Conservation (phyloP, 2,888 invertebrate species). For the Himalopsyche tibetana region DNA sequence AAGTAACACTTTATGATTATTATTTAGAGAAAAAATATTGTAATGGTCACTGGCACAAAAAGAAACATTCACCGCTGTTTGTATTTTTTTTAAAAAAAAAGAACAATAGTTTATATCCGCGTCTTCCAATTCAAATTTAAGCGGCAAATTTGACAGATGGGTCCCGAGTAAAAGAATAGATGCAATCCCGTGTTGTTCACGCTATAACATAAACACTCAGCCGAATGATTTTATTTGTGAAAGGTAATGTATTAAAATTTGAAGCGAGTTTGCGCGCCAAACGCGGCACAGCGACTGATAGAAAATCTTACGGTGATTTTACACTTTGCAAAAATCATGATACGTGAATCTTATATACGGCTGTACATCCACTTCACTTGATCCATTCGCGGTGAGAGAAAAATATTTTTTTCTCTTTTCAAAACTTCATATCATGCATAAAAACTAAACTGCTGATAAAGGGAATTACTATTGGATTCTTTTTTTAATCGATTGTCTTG, state of each 20-base stretch:
- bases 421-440: too few species aligned
- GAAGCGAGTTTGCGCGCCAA: slow-evolving; percentile 33
- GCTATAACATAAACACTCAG: neutral
- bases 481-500: too few species aligned
- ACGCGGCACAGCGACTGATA: slow-evolving; percentile 35
- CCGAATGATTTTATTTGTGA: neutral
- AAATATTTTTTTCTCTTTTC: too few species aligned
- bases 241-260: neutral
- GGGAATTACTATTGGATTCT: too few species aligned
- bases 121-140: slow-evolving; percentile 1
- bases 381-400: neutral
- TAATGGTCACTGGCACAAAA: slow-evolving; percentile 37
- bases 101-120: neutral
- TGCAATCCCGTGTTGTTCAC: slow-evolving; percentile 7
- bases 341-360: neutral
- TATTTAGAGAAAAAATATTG: slow-evolving; percentile 2
- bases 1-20: slow-evolving; percentile 34
- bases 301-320: slow-evolving; percentile 32
- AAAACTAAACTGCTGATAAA: too few species aligned
- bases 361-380: neutral
- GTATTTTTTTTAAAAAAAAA: slow-evolving; percentile 2
- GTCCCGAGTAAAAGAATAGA: neutral
- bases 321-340: slow-evolving; percentile 1
- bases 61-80: slow-evolving; percentile 40
- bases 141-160: slow-evolving; percentile 34